These are phyloP conservation scores for Ichneumon xanthorius DNA, from an alignment of 2,888 invertebrate species.

Conservation along the genomic window DNA sequence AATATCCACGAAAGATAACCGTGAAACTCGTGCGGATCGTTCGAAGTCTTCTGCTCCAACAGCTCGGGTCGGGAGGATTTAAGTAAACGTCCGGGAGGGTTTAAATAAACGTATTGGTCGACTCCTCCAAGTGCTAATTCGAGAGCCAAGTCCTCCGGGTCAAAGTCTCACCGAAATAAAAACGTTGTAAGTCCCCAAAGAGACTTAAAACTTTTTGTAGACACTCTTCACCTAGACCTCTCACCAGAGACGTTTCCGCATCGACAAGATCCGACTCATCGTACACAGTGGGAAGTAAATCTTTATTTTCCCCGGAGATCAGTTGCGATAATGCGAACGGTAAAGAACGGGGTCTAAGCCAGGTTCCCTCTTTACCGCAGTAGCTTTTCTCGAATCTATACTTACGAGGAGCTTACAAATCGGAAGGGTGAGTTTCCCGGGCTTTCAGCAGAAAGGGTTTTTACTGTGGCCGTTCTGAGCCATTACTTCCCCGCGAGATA, in stretches of 20 bases:
- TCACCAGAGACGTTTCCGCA: not conserved
- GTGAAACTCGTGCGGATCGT: too few species aligned
- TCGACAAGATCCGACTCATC: not conserved
- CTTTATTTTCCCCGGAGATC: not conserved
- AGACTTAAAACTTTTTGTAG: not conserved
- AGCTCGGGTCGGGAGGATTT: too few species aligned
- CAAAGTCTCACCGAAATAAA: not conserved
- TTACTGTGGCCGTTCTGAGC: conserved; percentile 14
- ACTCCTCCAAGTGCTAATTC: too few species aligned
- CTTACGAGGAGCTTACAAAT: conserved; percentile 37
- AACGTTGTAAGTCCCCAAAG: not conserved
- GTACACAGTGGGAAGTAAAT: not conserved
- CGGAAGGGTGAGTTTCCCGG: conserved; percentile 24
- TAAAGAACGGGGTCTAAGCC: conserved; percentile 26
- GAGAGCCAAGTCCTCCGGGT: not conserved
- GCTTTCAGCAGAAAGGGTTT: not conserved
- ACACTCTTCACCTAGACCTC: not conserved
- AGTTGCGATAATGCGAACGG: conserved; percentile 35
- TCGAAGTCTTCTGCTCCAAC: too few species aligned
- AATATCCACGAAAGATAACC: too few species aligned
- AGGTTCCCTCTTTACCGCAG: not conserved
- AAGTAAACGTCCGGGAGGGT: too few species aligned
- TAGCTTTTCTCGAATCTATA: conserved; percentile 7
- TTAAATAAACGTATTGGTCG: too few species aligned
- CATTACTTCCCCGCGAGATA: conserved; percentile 46